Conservation (phyloP, 2,888 invertebrate species). For the Netelia melanura region DNA sequence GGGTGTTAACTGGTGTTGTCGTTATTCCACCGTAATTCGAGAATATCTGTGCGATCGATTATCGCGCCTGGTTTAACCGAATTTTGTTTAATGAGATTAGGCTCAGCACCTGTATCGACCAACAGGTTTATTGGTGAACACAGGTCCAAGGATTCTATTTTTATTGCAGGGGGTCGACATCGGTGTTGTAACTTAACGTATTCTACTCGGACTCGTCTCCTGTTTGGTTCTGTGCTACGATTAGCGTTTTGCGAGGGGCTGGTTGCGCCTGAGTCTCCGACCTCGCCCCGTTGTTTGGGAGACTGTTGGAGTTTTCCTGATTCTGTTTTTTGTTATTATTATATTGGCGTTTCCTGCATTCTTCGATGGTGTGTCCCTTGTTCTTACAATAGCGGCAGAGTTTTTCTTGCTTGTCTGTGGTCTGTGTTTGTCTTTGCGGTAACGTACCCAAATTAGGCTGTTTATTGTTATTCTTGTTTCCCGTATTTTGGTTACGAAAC, state of each 20-base stretch:
- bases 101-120: conserved; percentile 42
- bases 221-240: conserved; percentile 5
- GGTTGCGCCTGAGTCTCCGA: no score
- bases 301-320: no score
- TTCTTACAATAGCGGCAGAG: no score
- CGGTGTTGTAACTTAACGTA: conserved; percentile 33
- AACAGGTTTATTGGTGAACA: background rate
- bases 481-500: no score
- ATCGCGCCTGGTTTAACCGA: background rate
- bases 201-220: conserved; percentile 43
- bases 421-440: no score
- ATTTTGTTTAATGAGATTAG: conserved; percentile 34
- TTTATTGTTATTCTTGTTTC: no score
- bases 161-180: conserved; percentile 30
- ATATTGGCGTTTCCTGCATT: no score
- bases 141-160: conserved; percentile 9
- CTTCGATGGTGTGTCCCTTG: no score
- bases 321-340: no score
- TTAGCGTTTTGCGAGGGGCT: conserved; percentile 15
- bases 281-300: no score
- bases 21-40: conserved; percentile 39
- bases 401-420: no score
- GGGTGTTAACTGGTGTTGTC: conserved; percentile 25
- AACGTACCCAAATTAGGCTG: no score
- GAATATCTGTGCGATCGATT: conserved; percentile 25